Conservation (phyloP, 2,113 vertebrate genomes). For the Rhinolophus ferrumequinum region DNA sequence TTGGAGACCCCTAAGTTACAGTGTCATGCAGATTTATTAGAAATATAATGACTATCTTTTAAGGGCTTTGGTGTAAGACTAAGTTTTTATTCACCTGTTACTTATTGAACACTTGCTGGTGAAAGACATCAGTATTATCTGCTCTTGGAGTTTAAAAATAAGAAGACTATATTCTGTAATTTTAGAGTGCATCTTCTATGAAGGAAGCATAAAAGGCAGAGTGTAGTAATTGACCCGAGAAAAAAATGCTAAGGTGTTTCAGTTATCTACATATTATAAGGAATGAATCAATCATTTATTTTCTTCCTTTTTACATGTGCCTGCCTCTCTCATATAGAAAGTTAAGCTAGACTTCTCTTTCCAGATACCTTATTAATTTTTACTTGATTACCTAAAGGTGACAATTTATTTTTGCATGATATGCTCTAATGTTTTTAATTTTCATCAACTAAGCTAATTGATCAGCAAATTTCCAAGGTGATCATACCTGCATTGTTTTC, state of each 20-base stretch:
- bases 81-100: constrained; percentile 8
- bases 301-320: not conserved
- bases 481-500: not conserved
- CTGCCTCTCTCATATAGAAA: not conserved
- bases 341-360: constrained; percentile 28
- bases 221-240: not conserved
- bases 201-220: not conserved
- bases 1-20: not conserved
- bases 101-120: constrained; percentile 8
- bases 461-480: not conserved
- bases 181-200: constrained; percentile 12
- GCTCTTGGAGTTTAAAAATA: not conserved
- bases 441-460: not conserved
- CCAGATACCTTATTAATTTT: not conserved
- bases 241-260: not conserved
- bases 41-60: not conserved
- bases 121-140: not conserved
- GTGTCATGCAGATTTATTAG: constrained; percentile 2
- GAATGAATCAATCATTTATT: not conserved
- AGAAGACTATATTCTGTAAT: not conserved
- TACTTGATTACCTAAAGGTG: not conserved
- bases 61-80: not conserved
- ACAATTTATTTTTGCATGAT: not conserved
- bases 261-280: not conserved
- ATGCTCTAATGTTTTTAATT: not conserved